Base-by-base conservation (phyloP, 2,797 vertebrate genomes). In the Galagoides demidoff region DNA sequence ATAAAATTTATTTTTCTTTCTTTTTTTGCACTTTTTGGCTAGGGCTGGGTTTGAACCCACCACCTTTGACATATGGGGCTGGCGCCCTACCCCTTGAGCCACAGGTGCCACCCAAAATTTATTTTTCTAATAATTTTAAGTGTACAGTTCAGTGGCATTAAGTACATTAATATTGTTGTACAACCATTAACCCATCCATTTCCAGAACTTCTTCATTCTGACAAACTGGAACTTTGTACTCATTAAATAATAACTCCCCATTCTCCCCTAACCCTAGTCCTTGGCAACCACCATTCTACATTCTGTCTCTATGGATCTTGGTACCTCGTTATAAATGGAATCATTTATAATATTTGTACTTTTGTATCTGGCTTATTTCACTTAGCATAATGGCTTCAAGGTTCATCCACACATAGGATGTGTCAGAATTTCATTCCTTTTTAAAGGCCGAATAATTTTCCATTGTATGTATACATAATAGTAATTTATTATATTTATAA, bases 311-410 rank as follows among this genome's bases (percentile, higher is more conserved):
- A 0, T n/a, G 92, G 78, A 37, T 87, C 57, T 74, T 31, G 74
- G 23, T 43, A 1, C 77, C 81, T 89, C 22, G 20, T 70, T 74
- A 3, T 22, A 59, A 57, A 19, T 63, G 45, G 61, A 82, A 52
- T 85, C 29, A 2, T 49, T 14, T 31, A 25, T 19, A 22, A 8
- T 63, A 52, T 81, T 61, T 61, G 19, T 78, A 34, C 71, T 95
- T 64, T 92, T 61, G 77, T 64, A 43, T 43, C 52, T n/a, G 86
- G 37, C 25, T 90, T 52, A 85, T 78, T 92, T 96, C 85, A 74
- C 19, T 34, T 55, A 85, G 55, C 49, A 22, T 66, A 70, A 7
- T 49, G 39, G 78, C 89, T 85, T 92, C 68, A 37, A 39, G 31
- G 19, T 81, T 74, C 25, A 31, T 90, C 45, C 31, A 8, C n/a